Evolutionary conservation across 2,113 vertebrate species (phyloP).

Genomic region (Macquaria ambigua): DNA sequence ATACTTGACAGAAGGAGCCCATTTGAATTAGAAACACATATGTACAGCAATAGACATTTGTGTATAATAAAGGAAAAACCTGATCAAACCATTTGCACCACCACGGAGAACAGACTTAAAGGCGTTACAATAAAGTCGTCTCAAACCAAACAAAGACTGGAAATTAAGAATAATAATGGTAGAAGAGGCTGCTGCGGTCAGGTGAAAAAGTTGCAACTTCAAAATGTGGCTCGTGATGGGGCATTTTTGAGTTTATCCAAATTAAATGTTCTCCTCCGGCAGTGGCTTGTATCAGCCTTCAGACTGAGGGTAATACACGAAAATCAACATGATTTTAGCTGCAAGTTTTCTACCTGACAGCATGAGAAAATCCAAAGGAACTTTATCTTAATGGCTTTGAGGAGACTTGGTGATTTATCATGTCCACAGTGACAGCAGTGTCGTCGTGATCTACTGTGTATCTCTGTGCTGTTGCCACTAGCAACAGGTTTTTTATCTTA

Average conservation of each 20-base stretch:
- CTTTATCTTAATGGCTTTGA: neutral
- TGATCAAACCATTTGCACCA: constrained; percentile 55
- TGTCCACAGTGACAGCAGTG: constrained; percentile 50
- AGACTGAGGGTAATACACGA: neutral
- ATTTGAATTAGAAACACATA: constrained; percentile 47
- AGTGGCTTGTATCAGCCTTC: neutral
- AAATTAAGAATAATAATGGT: neutral
- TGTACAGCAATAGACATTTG: constrained; percentile 62
- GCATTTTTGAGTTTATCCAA: neutral
- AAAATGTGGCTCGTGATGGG: neutral
- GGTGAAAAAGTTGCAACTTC: constrained; percentile 22
- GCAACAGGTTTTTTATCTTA: constrained; percentile 65
- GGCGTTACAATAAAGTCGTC: neutral
- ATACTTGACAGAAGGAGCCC: constrained; percentile 2
- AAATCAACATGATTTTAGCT: neutral
- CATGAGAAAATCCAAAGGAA: neutral
- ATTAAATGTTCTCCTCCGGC: neutral
- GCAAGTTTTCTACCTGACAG: neutral
- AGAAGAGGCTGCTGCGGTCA: neutral
- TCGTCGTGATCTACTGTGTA: constrained; percentile 23
- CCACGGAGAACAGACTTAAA: constrained; percentile 27
- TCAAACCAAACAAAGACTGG: neutral
- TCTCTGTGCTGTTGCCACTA: constrained; percentile 68
- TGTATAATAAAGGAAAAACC: constrained; percentile 38
- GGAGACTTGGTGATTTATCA: constrained; percentile 26